phyloP scores from a whole-genome alignment of 2,797 vertebrate species.

The Hyperoplus lanceolatus region DNA sequence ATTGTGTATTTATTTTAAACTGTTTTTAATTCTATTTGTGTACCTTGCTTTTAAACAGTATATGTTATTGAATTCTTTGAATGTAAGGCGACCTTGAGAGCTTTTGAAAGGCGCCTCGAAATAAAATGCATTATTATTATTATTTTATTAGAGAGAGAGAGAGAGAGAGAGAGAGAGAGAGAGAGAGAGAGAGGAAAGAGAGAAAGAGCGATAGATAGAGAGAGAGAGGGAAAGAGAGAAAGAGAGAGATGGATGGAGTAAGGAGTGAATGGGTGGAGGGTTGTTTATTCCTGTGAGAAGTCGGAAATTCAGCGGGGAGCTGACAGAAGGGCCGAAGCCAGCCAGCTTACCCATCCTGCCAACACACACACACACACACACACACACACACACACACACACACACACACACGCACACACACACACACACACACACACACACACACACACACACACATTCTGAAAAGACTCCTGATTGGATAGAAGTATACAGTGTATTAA shows the following conservation, averaged over 20 bases:
- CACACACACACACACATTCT: background rate
- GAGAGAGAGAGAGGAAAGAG: background rate
- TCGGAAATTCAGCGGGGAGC: slow-evolving; percentile 21
- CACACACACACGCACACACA: slow-evolving; percentile 24
- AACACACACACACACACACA: slow-evolving; percentile 18
- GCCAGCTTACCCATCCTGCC: slow-evolving; percentile 1
- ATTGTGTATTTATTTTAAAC: too few relatives aligned
- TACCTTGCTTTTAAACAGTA: too few relatives aligned
- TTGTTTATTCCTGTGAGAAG: slow-evolving; percentile 16
- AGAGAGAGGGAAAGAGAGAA: too few relatives aligned
- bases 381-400: slow-evolving; percentile 16
- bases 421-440: slow-evolving; percentile 7
- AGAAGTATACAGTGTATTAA: background rate
- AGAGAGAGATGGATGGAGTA: background rate
- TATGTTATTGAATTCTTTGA: too few relatives aligned
- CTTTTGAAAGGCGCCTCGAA: too few relatives aligned
- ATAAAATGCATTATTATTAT: too few relatives aligned
- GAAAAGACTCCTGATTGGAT: background rate
- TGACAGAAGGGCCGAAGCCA: slow-evolving; percentile 9
- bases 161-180: background rate
- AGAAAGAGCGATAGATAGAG: background rate
- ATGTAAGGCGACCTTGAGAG: too few relatives aligned
- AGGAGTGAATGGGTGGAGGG: background rate
- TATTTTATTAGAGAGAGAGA: too few relatives aligned
- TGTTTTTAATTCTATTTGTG: too few relatives aligned